These are phyloP conservation scores for Diarsia mendica DNA, from an alignment of 2,888 invertebrate species.

Conservation along the genomic window DNA sequence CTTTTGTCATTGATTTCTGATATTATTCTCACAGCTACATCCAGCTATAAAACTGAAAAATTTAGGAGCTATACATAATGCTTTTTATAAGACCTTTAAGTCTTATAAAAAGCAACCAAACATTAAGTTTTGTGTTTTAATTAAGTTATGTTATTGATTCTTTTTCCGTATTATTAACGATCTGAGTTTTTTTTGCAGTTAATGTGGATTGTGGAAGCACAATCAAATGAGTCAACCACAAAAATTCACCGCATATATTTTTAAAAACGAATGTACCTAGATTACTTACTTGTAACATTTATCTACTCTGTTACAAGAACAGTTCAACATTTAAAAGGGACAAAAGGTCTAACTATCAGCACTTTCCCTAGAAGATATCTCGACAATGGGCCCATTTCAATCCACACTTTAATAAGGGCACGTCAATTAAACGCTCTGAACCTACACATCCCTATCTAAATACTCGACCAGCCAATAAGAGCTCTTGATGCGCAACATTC, in stretches of 20 bases:
- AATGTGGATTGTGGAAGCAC: no score
- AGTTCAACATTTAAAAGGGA: neutral
- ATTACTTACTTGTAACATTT: conserved; percentile 2
- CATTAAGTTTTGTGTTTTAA: no score
- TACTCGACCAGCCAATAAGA: conserved; percentile 55
- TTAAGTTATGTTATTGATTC: conserved; percentile 18
- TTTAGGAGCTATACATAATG: neutral
- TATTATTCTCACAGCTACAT: neutral
- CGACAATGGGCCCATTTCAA: conserved; percentile 54
- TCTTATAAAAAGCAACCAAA: conserved; percentile 25
- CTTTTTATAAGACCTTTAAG: no score
- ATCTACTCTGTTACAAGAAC: no score
- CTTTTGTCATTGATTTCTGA: neutral
- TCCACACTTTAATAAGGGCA: conserved; percentile 62
- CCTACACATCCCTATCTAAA: conserved; percentile 55
- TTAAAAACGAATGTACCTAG: neutral
- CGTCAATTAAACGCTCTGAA: conserved; percentile 64
- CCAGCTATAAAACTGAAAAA: neutral
- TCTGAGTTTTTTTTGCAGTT: conserved; percentile 17
- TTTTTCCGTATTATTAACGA: conserved; percentile 1
- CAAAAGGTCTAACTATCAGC: conserved; percentile 32
- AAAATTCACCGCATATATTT: neutral
- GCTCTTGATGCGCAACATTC: conserved; percentile 56
- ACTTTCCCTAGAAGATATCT: conserved; percentile 38
- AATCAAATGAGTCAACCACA: no score